A percentile compares a stretch with the other conserved stretches of the same genome.
phyloP scores from a whole-genome alignment of 2,888 invertebrate genomes.

The Portevinia maculata region DNA sequence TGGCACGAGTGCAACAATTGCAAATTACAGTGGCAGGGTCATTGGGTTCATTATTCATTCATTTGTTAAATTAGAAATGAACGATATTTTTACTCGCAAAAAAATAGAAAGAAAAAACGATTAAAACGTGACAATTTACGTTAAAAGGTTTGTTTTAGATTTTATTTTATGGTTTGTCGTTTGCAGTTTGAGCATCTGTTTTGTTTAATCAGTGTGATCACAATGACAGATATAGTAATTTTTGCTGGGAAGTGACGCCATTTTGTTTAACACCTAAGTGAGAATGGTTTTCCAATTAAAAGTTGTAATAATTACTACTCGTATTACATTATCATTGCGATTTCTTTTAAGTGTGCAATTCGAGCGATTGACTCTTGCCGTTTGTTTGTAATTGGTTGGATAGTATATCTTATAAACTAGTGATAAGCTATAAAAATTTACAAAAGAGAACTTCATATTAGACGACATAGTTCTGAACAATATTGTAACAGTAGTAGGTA shows the following conservation, averaged over 20 bases:
- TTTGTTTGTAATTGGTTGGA: neutral
- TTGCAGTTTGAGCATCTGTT: conserved; percentile 2
- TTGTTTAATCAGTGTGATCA: conserved; percentile 12
- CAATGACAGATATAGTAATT: conserved; percentile 2
- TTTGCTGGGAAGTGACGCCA: conserved; percentile 53
- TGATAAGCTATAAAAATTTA: no score
- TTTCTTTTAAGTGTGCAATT: conserved; percentile 8
- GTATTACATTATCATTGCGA: no score
- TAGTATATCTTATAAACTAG: neutral
- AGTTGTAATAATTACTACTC: no score
- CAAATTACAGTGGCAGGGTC: conserved; percentile 70
- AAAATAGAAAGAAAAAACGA: conserved; percentile 6
- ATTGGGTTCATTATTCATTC: conserved; percentile 71
- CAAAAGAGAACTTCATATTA: no score
- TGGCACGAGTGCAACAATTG: conserved; percentile 71
- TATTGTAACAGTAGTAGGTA: no score
- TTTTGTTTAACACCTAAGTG: conserved; percentile 39
- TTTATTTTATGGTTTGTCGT: neutral
- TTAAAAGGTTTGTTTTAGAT: conserved; percentile 18
- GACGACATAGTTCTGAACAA: no score
- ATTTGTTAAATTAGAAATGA: conserved; percentile 71
- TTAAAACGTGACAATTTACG: conserved; percentile 11
- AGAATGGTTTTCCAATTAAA: conserved; percentile 30
- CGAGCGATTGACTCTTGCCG: neutral
- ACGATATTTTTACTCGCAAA: conserved; percentile 25